These are phyloP conservation scores for Drosophila funebris DNA, from an alignment of 1,140 invertebrate species.

Conservation along the genomic window DNA sequence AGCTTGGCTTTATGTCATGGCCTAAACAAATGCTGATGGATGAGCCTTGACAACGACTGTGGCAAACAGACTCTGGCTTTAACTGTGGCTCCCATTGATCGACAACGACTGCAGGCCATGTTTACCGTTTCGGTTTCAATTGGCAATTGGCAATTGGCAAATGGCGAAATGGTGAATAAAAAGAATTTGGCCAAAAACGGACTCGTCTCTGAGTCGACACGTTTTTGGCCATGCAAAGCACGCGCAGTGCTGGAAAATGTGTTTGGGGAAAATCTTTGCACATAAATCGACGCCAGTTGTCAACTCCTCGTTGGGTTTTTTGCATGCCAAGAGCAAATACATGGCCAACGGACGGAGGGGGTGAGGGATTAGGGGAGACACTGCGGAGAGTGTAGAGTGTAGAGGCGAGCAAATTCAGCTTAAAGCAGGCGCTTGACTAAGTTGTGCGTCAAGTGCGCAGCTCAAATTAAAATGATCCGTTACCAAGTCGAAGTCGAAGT, in stretches of 20 bases:
- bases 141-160: conserved; percentile 26
- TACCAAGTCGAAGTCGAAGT: conserved; percentile 43
- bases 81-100: conserved; percentile 9
- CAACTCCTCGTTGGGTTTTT: conserved; percentile 46
- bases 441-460: conserved; percentile 40
- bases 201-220: conserved; percentile 3
- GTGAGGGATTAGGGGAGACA: not conserved
- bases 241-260: conserved; percentile 46
- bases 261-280: conserved; percentile 22
- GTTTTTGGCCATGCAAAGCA: conserved; percentile 41
- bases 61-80: not conserved
- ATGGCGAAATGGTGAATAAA: conserved; percentile 1
- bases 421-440: conserved; percentile 10
- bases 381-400: not conserved
- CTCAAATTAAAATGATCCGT: conserved; percentile 58
- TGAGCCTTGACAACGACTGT: conserved; percentile 34
- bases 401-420: not conserved
- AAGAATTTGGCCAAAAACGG: conserved; percentile 40
- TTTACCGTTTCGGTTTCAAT: conserved; percentile 64
- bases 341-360: not conserved
- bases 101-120: conserved; percentile 23
- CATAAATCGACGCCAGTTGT: conserved; percentile 68
- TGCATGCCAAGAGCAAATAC: conserved; percentile 30
- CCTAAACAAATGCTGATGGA: conserved; percentile 23
- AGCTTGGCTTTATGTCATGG: conserved; percentile 8